phyloP scores from a whole-genome alignment of 2,797 vertebrate species.

The Diplodus puntazzo region DNA sequence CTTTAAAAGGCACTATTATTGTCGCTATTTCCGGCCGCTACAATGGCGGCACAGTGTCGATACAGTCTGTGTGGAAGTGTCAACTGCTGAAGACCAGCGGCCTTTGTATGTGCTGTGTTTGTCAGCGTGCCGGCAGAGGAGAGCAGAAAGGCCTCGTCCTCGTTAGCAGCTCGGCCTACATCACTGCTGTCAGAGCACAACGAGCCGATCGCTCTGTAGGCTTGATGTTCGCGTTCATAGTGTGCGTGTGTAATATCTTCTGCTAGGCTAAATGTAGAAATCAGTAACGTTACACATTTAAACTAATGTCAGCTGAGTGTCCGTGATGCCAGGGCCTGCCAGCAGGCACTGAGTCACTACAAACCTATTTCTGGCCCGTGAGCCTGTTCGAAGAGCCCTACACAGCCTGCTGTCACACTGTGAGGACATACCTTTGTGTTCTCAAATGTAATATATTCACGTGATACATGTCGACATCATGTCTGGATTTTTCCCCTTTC shows the following conservation, averaged over 20 bases:
- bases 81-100: neutral
- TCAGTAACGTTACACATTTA: too few species aligned
- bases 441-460: too few species aligned
- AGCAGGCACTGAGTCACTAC: too few species aligned
- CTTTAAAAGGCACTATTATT: conserved; percentile 32
- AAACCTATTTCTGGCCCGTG: too few species aligned
- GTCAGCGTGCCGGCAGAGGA: conserved; percentile 2
- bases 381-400: too few species aligned
- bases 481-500: too few species aligned
- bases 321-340: neutral
- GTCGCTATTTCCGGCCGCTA: neutral
- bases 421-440: too few species aligned
- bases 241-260: too few species aligned
- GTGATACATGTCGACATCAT: too few species aligned
- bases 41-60: conserved; percentile 34
- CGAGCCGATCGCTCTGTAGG: neutral
- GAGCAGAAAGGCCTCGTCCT: conserved; percentile 42
- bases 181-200: neutral
- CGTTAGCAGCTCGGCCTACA: conserved; percentile 26
- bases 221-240: neutral
- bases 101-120: conserved; percentile 19
- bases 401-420: too few species aligned
- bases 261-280: too few species aligned
- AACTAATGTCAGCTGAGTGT: too few species aligned
- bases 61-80: neutral